These are phyloP conservation scores for Oreonectes daqikongensis DNA, from an alignment of 2,797 vertebrate genomes.

Conservation along the genomic window DNA sequence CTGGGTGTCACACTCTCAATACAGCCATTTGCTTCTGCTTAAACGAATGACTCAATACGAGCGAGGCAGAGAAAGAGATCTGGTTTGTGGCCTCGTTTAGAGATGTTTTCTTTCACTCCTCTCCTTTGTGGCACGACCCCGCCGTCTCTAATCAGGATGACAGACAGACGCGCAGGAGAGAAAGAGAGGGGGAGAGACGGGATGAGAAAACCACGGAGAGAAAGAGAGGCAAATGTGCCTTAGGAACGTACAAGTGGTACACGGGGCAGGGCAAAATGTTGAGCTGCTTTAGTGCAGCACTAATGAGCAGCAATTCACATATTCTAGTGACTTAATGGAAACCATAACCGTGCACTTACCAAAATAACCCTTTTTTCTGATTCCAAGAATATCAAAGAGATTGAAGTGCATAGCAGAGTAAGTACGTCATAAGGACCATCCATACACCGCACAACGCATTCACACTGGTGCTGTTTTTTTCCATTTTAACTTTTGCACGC, in stretches of 20 bases:
- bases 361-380: conserved; percentile 41
- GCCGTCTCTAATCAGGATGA: conserved; percentile 58
- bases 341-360: conserved; percentile 16
- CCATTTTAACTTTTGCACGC: conserved; percentile 8
- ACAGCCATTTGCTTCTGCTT: conserved; percentile 21
- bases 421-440: conserved; percentile 34
- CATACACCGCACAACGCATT: conserved; percentile 25
- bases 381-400: conserved; percentile 43
- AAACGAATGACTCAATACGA: conserved; percentile 23
- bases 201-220: conserved; percentile 36
- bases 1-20: conserved; percentile 10
- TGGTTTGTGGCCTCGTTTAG: conserved; percentile 46
- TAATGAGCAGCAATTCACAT: conserved; percentile 28
- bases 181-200: conserved; percentile 42
- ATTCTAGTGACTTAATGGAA: conserved; percentile 36
- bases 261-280: background rate
- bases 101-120: conserved; percentile 46
- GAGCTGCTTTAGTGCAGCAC: conserved; percentile 16
- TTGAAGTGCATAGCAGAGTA: conserved; percentile 29
- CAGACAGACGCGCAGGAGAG: conserved; percentile 49
- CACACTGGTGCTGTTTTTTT: conserved; percentile 22
- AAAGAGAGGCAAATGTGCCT: conserved; percentile 32
- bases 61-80: conserved; percentile 40
- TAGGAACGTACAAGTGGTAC: conserved; percentile 20
- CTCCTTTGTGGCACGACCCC: conserved; percentile 55